A percentile compares a stretch with the other conserved stretches of the same genome.
These are phyloP conservation scores for Rhea pennata DNA, from an alignment of 2,113 vertebrate species.

Conservation along the genomic window DNA sequence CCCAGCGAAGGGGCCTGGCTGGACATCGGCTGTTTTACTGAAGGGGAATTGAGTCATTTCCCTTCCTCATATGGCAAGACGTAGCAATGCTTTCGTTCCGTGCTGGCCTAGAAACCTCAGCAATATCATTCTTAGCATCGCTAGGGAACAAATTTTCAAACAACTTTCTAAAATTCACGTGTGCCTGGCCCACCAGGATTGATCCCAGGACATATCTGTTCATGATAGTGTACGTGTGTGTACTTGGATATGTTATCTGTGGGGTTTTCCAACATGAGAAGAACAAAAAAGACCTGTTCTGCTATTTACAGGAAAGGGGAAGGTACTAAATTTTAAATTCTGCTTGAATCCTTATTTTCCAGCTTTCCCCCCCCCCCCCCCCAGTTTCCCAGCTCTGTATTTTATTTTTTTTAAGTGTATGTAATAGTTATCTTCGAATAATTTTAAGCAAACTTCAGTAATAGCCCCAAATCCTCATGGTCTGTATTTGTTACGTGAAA, in stretches of 20 bases:
- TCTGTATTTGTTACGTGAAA: background rate
- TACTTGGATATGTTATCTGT: rapidly evolving
- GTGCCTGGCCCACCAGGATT: background rate
- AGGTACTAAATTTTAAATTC: background rate
- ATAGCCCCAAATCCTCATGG: background rate
- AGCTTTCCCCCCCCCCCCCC: background rate
- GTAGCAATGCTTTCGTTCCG: background rate
- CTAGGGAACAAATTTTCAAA: background rate
- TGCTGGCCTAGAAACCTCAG: background rate
- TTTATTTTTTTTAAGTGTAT: background rate
- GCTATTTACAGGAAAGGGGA: background rate
- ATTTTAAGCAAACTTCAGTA: background rate
- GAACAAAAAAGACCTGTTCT: background rate
- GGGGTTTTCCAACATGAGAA: background rate
- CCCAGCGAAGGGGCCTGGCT: background rate
- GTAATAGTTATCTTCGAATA: background rate
- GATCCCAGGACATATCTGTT: background rate
- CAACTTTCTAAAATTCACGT: background rate
- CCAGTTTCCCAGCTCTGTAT: background rate
- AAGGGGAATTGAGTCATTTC: background rate
- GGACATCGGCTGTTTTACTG: background rate
- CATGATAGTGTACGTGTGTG: background rate
- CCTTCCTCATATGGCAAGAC: background rate
- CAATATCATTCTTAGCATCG: background rate
- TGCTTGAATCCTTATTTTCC: background rate